These are phyloP conservation scores for Syrmaticus mikado DNA, from an alignment of 2,113 vertebrate genomes.

Conservation along the genomic window DNA sequence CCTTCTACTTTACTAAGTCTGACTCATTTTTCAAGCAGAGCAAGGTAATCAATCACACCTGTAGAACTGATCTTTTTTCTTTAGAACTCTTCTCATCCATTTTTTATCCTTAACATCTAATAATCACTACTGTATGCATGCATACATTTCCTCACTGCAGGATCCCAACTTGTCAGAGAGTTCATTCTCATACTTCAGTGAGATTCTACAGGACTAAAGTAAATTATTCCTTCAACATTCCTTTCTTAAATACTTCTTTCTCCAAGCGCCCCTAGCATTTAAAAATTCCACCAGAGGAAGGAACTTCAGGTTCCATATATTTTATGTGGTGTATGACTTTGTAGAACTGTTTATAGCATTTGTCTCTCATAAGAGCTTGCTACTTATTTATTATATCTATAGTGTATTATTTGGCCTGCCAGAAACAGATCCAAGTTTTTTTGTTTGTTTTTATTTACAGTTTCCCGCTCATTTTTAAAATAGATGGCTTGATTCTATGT, in stretches of 20 bases:
- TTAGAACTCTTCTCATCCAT: background rate
- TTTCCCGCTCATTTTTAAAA: background rate
- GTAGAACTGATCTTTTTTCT: background rate
- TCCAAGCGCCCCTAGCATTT: background rate
- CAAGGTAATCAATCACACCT: background rate
- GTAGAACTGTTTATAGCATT: background rate
- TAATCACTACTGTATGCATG: background rate
- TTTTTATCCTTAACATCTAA: constrained; percentile 23
- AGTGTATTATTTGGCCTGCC: background rate
- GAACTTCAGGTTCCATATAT: background rate
- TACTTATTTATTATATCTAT: background rate
- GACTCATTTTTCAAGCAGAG: constrained; percentile 19
- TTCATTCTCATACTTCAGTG: background rate
- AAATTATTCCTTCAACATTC: background rate
- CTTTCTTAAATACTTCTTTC: background rate
- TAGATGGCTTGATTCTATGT: background rate
- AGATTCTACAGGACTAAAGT: background rate
- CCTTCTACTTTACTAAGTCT: background rate
- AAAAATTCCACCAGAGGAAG: background rate
- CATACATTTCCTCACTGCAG: background rate
- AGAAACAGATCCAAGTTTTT: background rate
- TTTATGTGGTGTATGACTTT: background rate
- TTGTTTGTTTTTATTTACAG: background rate
- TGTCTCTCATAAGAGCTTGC: background rate
- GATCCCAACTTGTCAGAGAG: background rate